Base-by-base conservation (phyloP, 2,797 vertebrate genomes). In the Gallinago solitaria region DNA sequence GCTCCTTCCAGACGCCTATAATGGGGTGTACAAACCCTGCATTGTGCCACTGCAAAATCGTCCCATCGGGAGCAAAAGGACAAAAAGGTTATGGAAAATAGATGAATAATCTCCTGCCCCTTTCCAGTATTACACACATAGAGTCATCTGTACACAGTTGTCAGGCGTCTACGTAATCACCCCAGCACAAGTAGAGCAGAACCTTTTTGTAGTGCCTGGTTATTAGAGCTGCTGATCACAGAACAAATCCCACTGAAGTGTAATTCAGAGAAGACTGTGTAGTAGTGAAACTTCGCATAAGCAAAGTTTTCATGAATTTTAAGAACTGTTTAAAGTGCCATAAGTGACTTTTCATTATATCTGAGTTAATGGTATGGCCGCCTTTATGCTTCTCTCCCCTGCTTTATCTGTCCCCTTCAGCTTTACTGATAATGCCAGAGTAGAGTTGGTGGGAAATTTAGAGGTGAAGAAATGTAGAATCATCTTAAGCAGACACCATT, bases 61-160 rank as follows among this genome's bases (percentile, higher is more conserved):
- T 88, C 70, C 93, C 91, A 7, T 9, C 24, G 90, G 85, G 87
- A 94, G 77, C 33, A 63, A 86, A 88, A 81, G 85, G 64, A 84
- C 80, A 86, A 73, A 84, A 87, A 64, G 74, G 59, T 93, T 93
- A 82, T 94, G 80, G 90, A 93, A 93, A 96, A 74, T 16, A 91
- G 69, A 74, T 68, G 45, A n/a, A 79, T 82, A 50, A 76, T 60
- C 74, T 88, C 39, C 63, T 91, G 24, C 23, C 60, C 39, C 54
- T 84, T 88, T 76, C n/a, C 77, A 82, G 21, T 50, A 14, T 79
- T 82, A 6, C 81, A 41, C 51, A 19, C n/a, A 23, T 32, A 39
- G 30, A 59, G 73, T 69, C 57, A 73, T 78, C 73, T 5, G 4
- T 33, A 9, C 30, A 12, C 30, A 51, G 59, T 33, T 89, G 87